Evolutionary conservation across 1,140 invertebrate genomes (phyloP).

Genomic region (Drosophila leontia): DNA sequence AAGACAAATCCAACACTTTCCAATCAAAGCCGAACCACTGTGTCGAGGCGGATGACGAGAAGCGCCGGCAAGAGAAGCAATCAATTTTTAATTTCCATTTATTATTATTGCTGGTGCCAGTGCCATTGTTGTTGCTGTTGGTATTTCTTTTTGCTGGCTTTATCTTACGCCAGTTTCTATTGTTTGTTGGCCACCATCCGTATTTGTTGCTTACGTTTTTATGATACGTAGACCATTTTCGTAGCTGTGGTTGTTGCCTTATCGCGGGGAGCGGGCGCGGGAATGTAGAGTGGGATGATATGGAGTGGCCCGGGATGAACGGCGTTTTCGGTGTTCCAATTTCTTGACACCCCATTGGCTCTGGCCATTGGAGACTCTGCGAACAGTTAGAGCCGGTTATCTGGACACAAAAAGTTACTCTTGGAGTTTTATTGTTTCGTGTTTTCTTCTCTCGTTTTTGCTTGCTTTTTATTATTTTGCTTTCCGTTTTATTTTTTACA

Average conservation of each 20-base stretch:
- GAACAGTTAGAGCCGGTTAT: slow-evolving; percentile 43
- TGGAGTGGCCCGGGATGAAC: slow-evolving; percentile 23
- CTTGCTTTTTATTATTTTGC: slow-evolving; percentile 14
- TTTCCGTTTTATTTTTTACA: slow-evolving; percentile 61
- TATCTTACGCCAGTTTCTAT: slow-evolving; percentile 56
- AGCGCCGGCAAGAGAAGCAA: slow-evolving; percentile 69
- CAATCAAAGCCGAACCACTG: slow-evolving; percentile 51
- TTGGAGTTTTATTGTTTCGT: slow-evolving; percentile 36
- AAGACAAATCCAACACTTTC: slow-evolving; percentile 9
- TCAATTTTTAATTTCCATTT: slow-evolving; percentile 75
- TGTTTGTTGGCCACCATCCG: slow-evolving; percentile 48
- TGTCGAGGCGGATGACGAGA: slow-evolving; percentile 48
- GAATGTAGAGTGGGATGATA: slow-evolving; percentile 16
- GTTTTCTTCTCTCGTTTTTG: slow-evolving; percentile 27
- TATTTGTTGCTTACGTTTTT: slow-evolving; percentile 44
- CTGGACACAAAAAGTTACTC: slow-evolving; percentile 36
- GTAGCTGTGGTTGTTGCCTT: slow-evolving; percentile 22
- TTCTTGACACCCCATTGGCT: slow-evolving; percentile 52
- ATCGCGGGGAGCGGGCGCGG: slow-evolving; percentile 16
- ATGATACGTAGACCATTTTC: slow-evolving; percentile 31
- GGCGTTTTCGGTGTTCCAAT: slow-evolving; percentile 49
- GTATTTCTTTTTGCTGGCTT: slow-evolving; percentile 16
- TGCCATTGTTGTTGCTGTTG: slow-evolving; percentile 28
- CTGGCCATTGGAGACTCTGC: slow-evolving; percentile 33
- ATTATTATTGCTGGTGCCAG: slow-evolving; percentile 59